phyloP scores from a whole-genome alignment of 2,113 vertebrate species.

The Todiramphus saurophagus region DNA sequence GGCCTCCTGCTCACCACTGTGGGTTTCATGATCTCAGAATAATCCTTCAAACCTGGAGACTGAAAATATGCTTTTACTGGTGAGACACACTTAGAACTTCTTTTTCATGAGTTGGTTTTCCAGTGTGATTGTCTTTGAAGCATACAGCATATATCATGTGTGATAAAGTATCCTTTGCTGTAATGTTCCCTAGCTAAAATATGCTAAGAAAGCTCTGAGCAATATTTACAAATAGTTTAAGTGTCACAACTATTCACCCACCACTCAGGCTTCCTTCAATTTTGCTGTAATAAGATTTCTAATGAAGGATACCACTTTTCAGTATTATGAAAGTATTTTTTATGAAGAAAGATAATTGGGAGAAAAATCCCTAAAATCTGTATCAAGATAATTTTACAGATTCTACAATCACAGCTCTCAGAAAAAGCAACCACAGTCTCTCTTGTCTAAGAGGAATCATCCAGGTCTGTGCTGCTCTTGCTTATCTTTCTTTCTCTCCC shows the following conservation, averaged over 20 bases:
- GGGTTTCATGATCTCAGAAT: not conserved
- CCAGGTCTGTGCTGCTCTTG: not conserved
- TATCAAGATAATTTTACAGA: slow-evolving; percentile 40
- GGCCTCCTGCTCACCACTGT: not conserved
- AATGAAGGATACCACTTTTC: slow-evolving; percentile 69
- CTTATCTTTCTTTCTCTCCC: slow-evolving; percentile 16
- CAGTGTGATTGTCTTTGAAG: slow-evolving; percentile 48
- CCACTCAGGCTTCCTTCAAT: slow-evolving; percentile 53
- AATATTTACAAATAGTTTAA: slow-evolving; percentile 82
- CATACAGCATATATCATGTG: slow-evolving; percentile 61
- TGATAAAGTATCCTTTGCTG: slow-evolving; percentile 76
- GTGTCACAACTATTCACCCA: slow-evolving; percentile 80
- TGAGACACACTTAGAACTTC: not conserved
- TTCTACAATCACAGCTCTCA: slow-evolving; percentile 59
- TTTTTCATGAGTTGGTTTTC: slow-evolving; percentile 29
- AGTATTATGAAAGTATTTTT: slow-evolving; percentile 59
- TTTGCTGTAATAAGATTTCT: slow-evolving; percentile 62
- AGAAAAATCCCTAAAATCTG: slow-evolving; percentile 60
- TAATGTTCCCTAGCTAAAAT: slow-evolving; percentile 71
- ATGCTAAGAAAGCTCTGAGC: slow-evolving; percentile 75
- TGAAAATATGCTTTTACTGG: not conserved
- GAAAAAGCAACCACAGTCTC: slow-evolving; percentile 19
- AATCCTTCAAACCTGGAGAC: not conserved
- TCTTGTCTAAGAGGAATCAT: not conserved
- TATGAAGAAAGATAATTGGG: slow-evolving; percentile 36